Evolutionary conservation across 2,888 invertebrate species (phyloP).

Genomic region (Drosophila neonasuta): DNA sequence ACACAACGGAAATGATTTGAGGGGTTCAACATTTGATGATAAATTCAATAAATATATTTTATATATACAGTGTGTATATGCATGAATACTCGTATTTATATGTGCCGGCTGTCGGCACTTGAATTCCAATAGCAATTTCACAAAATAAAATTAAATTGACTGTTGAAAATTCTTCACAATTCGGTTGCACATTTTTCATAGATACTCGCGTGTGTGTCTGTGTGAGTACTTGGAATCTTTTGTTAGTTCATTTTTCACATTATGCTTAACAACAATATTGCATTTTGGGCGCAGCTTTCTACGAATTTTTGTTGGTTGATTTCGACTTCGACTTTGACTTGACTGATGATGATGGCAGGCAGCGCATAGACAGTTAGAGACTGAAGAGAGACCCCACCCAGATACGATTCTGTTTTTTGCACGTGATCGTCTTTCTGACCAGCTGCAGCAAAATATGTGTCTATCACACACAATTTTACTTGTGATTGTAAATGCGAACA

Average conservation of each 20-base stretch:
- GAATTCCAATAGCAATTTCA: conserved; percentile 49
- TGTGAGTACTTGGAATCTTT: conserved; percentile 35
- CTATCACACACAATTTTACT: conserved; percentile 1
- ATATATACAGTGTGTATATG: not conserved
- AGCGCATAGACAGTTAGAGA: conserved; percentile 3
- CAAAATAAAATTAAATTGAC: conserved; percentile 33
- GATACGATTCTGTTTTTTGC: conserved; percentile 46
- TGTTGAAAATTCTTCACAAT: conserved; percentile 58
- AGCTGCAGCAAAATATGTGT: conserved; percentile 25
- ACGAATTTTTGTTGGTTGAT: conserved; percentile 19
- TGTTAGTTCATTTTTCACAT: conserved; percentile 52
- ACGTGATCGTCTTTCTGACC: conserved; percentile 37
- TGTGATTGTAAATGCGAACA: conserved; percentile 14
- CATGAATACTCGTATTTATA: conserved; percentile 14
- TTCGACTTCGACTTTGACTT: conserved; percentile 8
- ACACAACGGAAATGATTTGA: conserved; percentile 59
- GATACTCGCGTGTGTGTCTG: conserved; percentile 6
- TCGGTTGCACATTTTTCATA: conserved; percentile 52
- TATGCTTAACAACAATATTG: conserved; percentile 44
- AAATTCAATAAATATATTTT: conserved; percentile 11
- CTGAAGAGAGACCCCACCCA: conserved; percentile 8
- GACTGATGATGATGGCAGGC: conserved; percentile 44
- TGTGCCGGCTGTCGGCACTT: conserved; percentile 52
- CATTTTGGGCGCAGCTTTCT: conserved; percentile 59
- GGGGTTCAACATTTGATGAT: conserved; percentile 31